Percentiles rank a stretch among this genome's conserved stretches.
Evolutionary conservation across 1,140 invertebrate species (phyloP).

Genomic region (Acromyrmex charruanus): DNA sequence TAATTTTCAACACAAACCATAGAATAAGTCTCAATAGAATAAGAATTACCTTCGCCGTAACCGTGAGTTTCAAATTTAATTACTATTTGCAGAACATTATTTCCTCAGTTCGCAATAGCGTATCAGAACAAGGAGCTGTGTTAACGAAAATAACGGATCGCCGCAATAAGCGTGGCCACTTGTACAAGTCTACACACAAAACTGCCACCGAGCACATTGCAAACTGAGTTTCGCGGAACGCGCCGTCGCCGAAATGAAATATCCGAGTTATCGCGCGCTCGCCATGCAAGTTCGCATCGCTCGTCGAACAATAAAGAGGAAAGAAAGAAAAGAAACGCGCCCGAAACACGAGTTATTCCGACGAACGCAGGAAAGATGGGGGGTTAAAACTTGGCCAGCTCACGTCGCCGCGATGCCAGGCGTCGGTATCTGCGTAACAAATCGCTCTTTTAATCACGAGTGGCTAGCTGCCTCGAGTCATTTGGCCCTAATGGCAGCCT

Average conservation of each 20-base stretch:
- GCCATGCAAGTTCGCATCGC: constrained; percentile 66
- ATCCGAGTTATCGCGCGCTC: constrained; percentile 74
- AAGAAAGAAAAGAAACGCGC: background rate
- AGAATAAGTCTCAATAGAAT: background rate
- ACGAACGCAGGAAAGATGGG: background rate
- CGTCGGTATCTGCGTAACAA: constrained; percentile 76
- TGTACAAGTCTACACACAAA: background rate
- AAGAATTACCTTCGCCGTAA: background rate
- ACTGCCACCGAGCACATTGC: constrained; percentile 50
- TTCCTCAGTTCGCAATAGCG: background rate
- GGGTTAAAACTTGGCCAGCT: constrained; percentile 3
- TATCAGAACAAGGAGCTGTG: background rate
- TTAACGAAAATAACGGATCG: constrained; percentile 17
- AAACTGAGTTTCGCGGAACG: constrained; percentile 44
- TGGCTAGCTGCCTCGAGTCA: constrained; percentile 76
- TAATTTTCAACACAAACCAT: background rate
- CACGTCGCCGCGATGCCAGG: constrained; percentile 9
- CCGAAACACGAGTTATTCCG: constrained; percentile 24
- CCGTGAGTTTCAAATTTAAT: background rate
- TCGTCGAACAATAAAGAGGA: background rate
- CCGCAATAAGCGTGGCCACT: background rate
- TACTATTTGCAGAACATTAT: constrained; percentile 8
- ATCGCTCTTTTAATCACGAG: constrained; percentile 82
- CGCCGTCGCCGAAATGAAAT: constrained; percentile 63
- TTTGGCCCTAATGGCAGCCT: constrained; percentile 79